Evolutionary conservation across 2,113 vertebrate genomes (phyloP).

Genomic region (Pavo muticus): DNA sequence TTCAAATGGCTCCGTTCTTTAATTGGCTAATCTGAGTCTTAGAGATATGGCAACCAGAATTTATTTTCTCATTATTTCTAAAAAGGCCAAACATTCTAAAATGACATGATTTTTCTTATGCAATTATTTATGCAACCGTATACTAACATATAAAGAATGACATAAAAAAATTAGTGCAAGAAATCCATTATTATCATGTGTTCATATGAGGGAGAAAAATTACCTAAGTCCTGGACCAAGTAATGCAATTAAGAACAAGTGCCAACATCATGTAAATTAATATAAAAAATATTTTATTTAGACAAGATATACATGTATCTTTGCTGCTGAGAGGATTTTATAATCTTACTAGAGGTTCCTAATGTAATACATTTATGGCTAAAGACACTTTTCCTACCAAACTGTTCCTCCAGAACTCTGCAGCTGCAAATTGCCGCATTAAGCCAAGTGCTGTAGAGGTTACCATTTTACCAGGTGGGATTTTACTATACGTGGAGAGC

Average conservation of each 20-base stretch:
- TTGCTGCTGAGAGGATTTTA: neutral
- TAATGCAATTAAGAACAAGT: neutral
- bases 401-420: neutral
- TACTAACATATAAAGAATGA: neutral
- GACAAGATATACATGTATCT: neutral
- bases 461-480: neutral
- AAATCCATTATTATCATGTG: neutral
- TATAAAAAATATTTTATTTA: neutral
- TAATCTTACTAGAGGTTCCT: neutral
- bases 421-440: neutral
- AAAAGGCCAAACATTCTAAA: neutral
- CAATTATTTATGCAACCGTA: neutral
- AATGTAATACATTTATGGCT: neutral
- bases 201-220: neutral
- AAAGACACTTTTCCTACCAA: neutral
- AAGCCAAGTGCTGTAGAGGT: neutral
- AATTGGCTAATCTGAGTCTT: neutral
- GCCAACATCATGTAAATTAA: neutral
- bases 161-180: neutral
- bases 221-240: neutral
- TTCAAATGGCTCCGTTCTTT: neutral
- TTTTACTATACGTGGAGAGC: neutral
- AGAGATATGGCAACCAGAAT: neutral
- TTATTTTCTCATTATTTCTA: neutral
- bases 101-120: neutral